Evolutionary conservation across 2,888 invertebrate species (phyloP), one percentile per base, ranked within the genome.

Genomic region (Odontomyia ornata): DNA sequence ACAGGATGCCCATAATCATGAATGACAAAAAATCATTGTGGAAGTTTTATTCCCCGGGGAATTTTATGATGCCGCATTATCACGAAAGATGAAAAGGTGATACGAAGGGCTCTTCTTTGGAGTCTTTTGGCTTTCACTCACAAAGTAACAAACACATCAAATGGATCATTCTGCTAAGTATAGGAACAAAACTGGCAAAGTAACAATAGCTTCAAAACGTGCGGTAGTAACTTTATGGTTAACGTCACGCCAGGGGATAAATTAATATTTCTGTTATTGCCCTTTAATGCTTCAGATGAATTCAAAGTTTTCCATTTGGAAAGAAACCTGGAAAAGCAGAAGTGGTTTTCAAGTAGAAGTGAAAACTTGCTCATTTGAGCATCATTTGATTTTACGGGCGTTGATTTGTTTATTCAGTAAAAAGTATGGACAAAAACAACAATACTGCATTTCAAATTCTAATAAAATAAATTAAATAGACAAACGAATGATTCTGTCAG

Each of bases 181-280:
- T 46, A 47, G 13, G 46, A 69, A 47, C 69, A 56, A 72, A 72
- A 28, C 36, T 15, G 21, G 1, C n/a, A 18, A 18, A 15, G 27
- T 27, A 52, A 36, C 25, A 56, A 76, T 47, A 64, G 56, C 25
- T 67, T 23, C 18, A 60, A 36, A n/a, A 21, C 18, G 46, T 18
- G 47, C 46, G 28, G 65, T 5, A 30, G 65, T 62, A 76, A 76
- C 28, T 76, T 76, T 76, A 76, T 67, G 76, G 76, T 76, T 67
- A 52, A 56, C 76, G 67, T 76, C 76, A 76, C 76, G 76, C 76
- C 76, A 76, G 76, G 76, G 76, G 76, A 76, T 76, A 67, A 76
- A 76, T 76, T 76, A 76, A 76, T 76, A 76, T 76, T 76, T 76
- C 47, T 76, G 46, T 76, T 65, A 64, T 36, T 76, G 67, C 76